Base-by-base conservation (phyloP, 2,113 vertebrate genomes). In the Ctenodactylus gundi region DNA sequence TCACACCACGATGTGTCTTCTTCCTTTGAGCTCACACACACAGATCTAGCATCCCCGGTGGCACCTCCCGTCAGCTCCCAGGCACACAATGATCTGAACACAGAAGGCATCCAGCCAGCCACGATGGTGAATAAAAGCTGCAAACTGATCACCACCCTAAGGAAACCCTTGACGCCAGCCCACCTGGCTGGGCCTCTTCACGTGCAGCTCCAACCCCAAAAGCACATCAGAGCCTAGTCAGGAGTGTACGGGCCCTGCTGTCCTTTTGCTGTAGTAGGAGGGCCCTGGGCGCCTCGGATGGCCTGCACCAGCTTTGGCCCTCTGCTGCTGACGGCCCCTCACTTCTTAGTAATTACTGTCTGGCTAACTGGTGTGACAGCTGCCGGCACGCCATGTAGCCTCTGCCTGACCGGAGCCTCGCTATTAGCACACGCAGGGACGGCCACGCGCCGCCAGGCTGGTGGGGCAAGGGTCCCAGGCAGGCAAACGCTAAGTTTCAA, bases 1-100 rank as follows among this genome's bases (percentile, higher is more conserved):
- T 34, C 34, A 51, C 64, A 58, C 34, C 27, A 1, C n/a, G 39
- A 17, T 44, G 15, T 25, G 17, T 21, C 65, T 82, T 82, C 31
- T 51, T 60, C 3, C 25, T 36, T 12, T 1, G 27, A 41, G 21
- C 41, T 55, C 23, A 1, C 0, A 15, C 4, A 10, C 41, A 27
- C 31, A 53, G 62, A 23, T 18, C 41, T 73, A 1, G n/a, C 17
- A 4, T 46, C 21, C 44, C 88, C 41, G 4, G 9, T 18, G 25
- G 5, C 34, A 34, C 72, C 7, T 55, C 62, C 60, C n/a, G 12
- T 53, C 49, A 20, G n/a, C 58, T 36, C n/a, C 57, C 55, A 15
- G 65, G 18, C 21, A 46, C 0, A 0, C 8, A 0, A 6, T 25
- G 20, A 41, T 39, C 70, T 68, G 53, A 64, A 39, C 29, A 58